Percentiles rank a stretch among this genome's conserved stretches.
Conservation (phyloP, 2,797 vertebrate species). For the Lacerta viridis region DNA sequence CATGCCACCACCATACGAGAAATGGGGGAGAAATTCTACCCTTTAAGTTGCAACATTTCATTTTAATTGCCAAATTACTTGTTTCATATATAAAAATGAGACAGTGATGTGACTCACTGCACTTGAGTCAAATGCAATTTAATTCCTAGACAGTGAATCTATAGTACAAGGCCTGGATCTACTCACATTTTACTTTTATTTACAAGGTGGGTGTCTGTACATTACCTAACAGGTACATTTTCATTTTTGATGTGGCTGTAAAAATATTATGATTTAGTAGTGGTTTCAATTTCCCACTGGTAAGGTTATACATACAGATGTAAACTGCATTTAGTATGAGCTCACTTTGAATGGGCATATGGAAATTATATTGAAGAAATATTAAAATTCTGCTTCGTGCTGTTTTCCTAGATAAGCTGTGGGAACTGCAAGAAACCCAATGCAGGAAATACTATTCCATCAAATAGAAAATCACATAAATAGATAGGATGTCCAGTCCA, state of each 20-base stretch:
- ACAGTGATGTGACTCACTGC: not conserved
- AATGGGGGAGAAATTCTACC: not conserved
- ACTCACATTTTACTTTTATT: not conserved
- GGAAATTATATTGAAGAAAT: slow-evolving; percentile 39
- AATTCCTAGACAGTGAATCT: not conserved
- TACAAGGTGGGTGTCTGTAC: not conserved
- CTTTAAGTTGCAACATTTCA: not conserved
- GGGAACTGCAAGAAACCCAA: slow-evolving; percentile 5
- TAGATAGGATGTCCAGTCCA: not conserved
- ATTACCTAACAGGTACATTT: slow-evolving; percentile 19
- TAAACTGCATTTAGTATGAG: slow-evolving; percentile 24
- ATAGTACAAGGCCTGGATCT: not conserved
- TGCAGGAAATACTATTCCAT: slow-evolving; percentile 26
- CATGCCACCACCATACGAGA: not conserved
- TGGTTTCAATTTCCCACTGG: slow-evolving; percentile 1
- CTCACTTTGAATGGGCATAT: slow-evolving; percentile 4
- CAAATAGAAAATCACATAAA: slow-evolving; percentile 4
- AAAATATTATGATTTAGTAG: not conserved
- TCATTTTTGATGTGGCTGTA: not conserved
- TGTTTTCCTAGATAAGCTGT: slow-evolving; percentile 43
- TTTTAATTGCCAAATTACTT: not conserved
- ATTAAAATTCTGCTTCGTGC: not conserved
- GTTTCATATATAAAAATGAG: not conserved
- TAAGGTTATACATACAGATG: not conserved
- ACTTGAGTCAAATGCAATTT: slow-evolving; percentile 1